Evolutionary conservation across 2,888 invertebrate genomes (phyloP).

Genomic region (Bibio marci): DNA sequence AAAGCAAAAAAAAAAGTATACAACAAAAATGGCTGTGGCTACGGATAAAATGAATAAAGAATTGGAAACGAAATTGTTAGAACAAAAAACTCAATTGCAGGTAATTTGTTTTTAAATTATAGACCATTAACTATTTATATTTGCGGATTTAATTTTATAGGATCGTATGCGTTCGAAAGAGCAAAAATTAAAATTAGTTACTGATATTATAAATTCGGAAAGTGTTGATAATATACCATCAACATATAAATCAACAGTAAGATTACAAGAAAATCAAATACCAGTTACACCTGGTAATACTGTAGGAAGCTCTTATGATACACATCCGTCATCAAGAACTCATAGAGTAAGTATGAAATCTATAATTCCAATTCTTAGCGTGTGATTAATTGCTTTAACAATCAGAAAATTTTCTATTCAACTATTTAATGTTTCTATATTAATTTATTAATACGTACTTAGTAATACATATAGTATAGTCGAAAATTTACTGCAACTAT

Average conservation of each 20-base stretch:
- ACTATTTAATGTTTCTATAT: too few relatives aligned
- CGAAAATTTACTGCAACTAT: too few relatives aligned
- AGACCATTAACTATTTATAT: not conserved
- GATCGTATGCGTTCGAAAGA: slow-evolving; percentile 29
- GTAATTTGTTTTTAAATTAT: not conserved
- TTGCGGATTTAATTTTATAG: slow-evolving; percentile 7
- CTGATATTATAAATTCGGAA: slow-evolving; percentile 38
- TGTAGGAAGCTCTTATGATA: slow-evolving; percentile 5
- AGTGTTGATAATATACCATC: slow-evolving; percentile 16
- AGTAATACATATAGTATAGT: too few relatives aligned
- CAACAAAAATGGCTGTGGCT: slow-evolving; percentile 48
- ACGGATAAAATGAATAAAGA: slow-evolving; percentile 60
- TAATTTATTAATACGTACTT: too few relatives aligned
- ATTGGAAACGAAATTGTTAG: slow-evolving; percentile 29
- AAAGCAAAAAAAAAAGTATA: slow-evolving; percentile 44
- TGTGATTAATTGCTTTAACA: too few relatives aligned
- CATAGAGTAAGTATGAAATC: slow-evolving; percentile 9
- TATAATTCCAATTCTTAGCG: too few relatives aligned
- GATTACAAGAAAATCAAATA: slow-evolving; percentile 5
- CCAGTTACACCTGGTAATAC: slow-evolving; percentile 7
- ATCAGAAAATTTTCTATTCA: too few relatives aligned
- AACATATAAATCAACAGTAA: slow-evolving; percentile 12
- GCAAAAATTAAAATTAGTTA: slow-evolving; percentile 40
- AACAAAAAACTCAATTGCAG: not conserved
- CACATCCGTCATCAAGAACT: not conserved